These are phyloP conservation scores for Microplitis mediator DNA, from an alignment of 1,140 invertebrate species.

Conservation along the genomic window DNA sequence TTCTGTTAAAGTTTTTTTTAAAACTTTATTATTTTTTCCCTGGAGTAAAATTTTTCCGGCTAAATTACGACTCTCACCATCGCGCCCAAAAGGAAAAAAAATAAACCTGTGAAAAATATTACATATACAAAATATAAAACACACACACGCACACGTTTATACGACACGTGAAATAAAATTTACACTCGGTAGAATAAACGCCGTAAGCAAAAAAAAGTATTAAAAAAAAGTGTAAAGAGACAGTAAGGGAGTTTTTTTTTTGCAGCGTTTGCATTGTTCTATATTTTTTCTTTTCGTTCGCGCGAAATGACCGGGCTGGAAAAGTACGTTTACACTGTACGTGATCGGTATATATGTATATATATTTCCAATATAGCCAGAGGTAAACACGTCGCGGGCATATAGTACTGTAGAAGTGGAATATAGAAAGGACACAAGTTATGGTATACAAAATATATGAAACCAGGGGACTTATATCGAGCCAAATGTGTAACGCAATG, in stretches of 20 bases:
- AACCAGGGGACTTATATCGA: constrained; percentile 38
- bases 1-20: neutral
- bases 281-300: constrained; percentile 17
- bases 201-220: neutral
- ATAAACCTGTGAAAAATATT: no score
- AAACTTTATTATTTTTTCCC: no score
- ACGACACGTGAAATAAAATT: no score
- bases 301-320: constrained; percentile 13
- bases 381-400: neutral
- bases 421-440: neutral
- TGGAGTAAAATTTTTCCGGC: neutral
- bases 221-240: neutral
- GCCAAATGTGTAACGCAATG: constrained; percentile 46
- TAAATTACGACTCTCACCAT: no score
- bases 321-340: constrained; percentile 41
- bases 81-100: no score
- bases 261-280: neutral
- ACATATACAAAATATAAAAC: no score
- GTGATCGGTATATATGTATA: constrained; percentile 42
- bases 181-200: no score
- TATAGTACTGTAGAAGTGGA: no score
- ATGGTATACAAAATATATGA: neutral
- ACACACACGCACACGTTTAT: no score
- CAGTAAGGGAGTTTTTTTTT: constrained; percentile 6
- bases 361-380: no score